phyloP scores from a whole-genome alignment of 2,888 invertebrate genomes.

The Agonum fuliginosum region DNA sequence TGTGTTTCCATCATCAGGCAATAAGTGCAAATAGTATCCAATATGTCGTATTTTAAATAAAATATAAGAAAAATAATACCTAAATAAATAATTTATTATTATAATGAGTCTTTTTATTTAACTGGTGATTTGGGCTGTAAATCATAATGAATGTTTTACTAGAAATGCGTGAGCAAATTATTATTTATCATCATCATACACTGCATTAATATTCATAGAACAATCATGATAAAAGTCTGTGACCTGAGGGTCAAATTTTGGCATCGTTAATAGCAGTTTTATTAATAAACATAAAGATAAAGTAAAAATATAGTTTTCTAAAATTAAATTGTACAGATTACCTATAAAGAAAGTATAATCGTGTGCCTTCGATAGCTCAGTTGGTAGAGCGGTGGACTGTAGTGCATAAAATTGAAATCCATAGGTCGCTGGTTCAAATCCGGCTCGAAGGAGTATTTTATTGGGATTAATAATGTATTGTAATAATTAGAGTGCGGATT shows the following conservation, averaged over 20 bases:
- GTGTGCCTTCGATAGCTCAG: conserved; percentile 70
- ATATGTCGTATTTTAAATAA: no score
- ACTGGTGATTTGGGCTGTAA: neutral
- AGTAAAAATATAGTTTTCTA: neutral
- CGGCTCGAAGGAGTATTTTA: conserved; percentile 77
- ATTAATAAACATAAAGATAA: conserved; percentile 23
- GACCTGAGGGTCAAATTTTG: conserved; percentile 11
- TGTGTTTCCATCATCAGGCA: no score
- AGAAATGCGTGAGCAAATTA: no score
- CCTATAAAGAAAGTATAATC: neutral
- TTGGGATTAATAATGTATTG: no score
- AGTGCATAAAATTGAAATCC: conserved; percentile 70
- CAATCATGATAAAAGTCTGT: conserved; percentile 9
- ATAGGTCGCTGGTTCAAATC: conserved; percentile 81
- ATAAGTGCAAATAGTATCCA: no score
- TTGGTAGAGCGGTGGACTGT: conserved; percentile 72
- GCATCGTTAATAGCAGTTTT: conserved; percentile 13
- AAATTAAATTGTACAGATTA: neutral
- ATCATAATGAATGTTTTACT: no score
- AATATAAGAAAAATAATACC: no score
- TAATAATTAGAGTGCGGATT: no score
- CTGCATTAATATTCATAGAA: conserved; percentile 6
- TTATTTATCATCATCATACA: no score
- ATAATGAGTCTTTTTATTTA: no score
- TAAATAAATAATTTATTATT: no score